Evolutionary conservation across 1,140 invertebrate genomes (phyloP).

Genomic region (Ladona fulva): DNA sequence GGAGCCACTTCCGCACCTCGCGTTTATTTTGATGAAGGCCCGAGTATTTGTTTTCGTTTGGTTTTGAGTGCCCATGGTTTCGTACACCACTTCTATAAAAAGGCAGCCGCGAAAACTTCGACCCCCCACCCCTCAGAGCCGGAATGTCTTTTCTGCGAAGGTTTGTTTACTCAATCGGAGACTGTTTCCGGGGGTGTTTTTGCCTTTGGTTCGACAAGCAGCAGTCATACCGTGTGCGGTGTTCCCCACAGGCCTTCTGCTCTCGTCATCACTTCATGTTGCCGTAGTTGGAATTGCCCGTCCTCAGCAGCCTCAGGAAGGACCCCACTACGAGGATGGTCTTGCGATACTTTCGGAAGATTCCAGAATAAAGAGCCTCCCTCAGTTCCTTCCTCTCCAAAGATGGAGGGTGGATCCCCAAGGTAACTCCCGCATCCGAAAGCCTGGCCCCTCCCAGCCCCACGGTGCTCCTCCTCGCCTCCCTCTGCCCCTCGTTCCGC

Average conservation of each 20-base stretch:
- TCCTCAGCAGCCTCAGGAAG: constrained; percentile 67
- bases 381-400: constrained; percentile 60
- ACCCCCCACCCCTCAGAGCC: too few species aligned
- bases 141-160: too few species aligned
- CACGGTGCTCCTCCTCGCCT: not conserved
- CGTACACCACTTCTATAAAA: too few species aligned
- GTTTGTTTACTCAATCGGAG: too few species aligned
- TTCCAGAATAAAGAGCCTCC: constrained; percentile 68
- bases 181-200: too few species aligned
- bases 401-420: constrained; percentile 40
- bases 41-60: too few species aligned
- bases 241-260: too few species aligned
- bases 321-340: constrained; percentile 70
- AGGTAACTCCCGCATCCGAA: constrained; percentile 38
- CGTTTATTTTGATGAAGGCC: too few species aligned
- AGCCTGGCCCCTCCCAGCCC: not conserved
- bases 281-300: constrained; percentile 27
- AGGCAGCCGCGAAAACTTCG: too few species aligned
- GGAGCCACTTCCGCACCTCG: too few species aligned
- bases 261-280: constrained; percentile 16
- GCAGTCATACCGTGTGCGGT: not conserved
- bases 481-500: not conserved
- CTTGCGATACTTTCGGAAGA: constrained; percentile 66
- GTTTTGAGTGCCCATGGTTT: too few species aligned
- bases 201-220: too few species aligned